phyloP scores from a whole-genome alignment of 2,797 vertebrate species.

The Liparis tanakae region DNA sequence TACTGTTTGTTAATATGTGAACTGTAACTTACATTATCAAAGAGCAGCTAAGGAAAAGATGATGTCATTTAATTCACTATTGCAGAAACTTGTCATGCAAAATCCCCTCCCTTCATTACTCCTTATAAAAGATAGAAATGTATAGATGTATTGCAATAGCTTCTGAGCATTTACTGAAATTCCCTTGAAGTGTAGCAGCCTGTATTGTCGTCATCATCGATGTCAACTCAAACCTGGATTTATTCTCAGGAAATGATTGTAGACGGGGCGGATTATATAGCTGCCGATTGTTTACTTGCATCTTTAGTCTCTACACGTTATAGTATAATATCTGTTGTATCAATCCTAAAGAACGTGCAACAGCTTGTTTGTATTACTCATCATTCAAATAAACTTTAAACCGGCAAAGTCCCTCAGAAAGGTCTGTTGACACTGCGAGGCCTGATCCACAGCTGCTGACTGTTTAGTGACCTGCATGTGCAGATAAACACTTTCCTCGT shows the following conservation, averaged over 20 bases:
- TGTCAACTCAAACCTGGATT: neutral
- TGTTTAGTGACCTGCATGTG: constrained; percentile 34
- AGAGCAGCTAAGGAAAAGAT: neutral
- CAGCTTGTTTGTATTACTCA: constrained; percentile 45
- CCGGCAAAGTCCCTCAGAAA: constrained; percentile 17
- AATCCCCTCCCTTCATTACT: neutral
- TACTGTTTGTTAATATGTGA: neutral
- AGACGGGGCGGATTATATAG: neutral
- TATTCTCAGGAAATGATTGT: neutral
- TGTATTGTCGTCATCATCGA: constrained; percentile 2
- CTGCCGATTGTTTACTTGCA: constrained; percentile 21
- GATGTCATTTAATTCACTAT: neutral
- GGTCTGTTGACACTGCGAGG: constrained; percentile 51
- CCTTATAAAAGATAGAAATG: neutral
- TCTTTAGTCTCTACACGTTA: neutral
- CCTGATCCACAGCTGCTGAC: constrained; percentile 52
- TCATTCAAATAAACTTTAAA: constrained; percentile 43
- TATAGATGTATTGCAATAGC: neutral
- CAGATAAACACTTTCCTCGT: constrained; percentile 42
- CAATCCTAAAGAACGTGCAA: neutral
- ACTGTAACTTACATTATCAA: neutral
- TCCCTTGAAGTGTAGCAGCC: neutral
- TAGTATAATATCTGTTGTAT: neutral
- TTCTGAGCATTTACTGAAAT: constrained; percentile 3
- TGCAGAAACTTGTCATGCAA: neutral